Evolutionary conservation across 2,113 vertebrate genomes (phyloP), one percentile per base, ranked within the genome.

Genomic region (Daphoenositta chrysoptera): DNA sequence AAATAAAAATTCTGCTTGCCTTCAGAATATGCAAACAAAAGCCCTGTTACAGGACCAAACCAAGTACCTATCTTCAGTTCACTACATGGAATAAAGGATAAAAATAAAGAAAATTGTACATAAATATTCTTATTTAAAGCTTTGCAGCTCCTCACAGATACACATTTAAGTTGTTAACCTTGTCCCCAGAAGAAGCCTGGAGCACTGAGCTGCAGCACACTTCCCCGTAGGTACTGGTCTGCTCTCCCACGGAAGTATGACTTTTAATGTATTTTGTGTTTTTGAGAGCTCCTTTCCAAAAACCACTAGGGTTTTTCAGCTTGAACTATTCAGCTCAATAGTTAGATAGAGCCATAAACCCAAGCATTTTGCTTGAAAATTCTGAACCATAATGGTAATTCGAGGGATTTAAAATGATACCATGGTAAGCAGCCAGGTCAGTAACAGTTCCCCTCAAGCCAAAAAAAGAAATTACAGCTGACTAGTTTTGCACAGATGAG

Each of bases 241-340:
- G 14, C 53, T 68, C 70, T 45, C 33, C 63, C 66, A 26, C 0
- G 31, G 23, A 47, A 65, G 15, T 26, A 9, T 19, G 30, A 73
- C 61, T 91, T 95, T 61, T 45, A 70, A 61, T 1, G 15, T 21
- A 7, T 51, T 73, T 37, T 35, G 13, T 61, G 26, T 13, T 71
- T 85, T 31, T 31, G 15, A 90, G 58, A 80, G 39, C 50, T 88
- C 54, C 75, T 58, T 65, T 71, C 87, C 84, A 72, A 90, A 87
- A 64, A 33, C 50, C 89, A 85, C 73, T 22, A 7, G 20, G 39
- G 30, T 47, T 96, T 91, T 96, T 87, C 93, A 96, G 95, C 87
- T 89, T 77, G 75, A 96, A 69, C 87, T 93, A 35, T 65, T 91
- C 75, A 50, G 22, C 87, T 94, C 71, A 90, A 88, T 83, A 63